Evolutionary conservation across 2,797 vertebrate species (phyloP).

Genomic region (Silurus lanzhouensis): DNA sequence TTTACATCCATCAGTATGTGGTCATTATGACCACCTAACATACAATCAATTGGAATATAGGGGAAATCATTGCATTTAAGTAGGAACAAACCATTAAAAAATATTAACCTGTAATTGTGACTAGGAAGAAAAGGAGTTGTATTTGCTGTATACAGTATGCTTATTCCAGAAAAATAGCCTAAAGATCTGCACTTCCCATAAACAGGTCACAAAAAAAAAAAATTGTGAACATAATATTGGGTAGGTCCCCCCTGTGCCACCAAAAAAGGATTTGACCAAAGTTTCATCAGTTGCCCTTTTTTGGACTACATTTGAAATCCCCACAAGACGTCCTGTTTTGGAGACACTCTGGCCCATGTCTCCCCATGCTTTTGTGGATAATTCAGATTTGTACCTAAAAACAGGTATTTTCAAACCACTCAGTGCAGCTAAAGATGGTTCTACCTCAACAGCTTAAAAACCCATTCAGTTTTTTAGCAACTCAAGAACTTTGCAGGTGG

Average conservation of each 20-base stretch:
- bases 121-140: not conserved
- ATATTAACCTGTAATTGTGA: not conserved
- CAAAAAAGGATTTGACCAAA: too few relatives aligned
- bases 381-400: not conserved
- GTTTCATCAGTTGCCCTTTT: too few relatives aligned
- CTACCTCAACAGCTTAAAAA: too few relatives aligned
- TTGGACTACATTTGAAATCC: too few relatives aligned
- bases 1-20: not conserved
- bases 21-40: not conserved
- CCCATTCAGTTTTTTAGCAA: too few relatives aligned
- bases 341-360: not conserved
- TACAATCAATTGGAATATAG: not conserved
- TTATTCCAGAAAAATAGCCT: not conserved
- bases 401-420: not conserved
- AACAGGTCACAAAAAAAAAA: not conserved
- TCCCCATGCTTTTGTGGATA: not conserved
- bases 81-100: not conserved
- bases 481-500: too few relatives aligned
- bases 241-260: too few relatives aligned
- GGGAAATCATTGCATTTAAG: not conserved
- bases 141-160: not conserved
- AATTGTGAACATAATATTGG: too few relatives aligned
- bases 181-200: not conserved
- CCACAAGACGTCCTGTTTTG: too few relatives aligned
- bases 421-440: too few relatives aligned